Percentiles rank a stretch among this genome's conserved stretches.
These are phyloP conservation scores for Opisthocomus hoazin DNA, from an alignment of 2,113 vertebrate genomes.

Conservation along the genomic window DNA sequence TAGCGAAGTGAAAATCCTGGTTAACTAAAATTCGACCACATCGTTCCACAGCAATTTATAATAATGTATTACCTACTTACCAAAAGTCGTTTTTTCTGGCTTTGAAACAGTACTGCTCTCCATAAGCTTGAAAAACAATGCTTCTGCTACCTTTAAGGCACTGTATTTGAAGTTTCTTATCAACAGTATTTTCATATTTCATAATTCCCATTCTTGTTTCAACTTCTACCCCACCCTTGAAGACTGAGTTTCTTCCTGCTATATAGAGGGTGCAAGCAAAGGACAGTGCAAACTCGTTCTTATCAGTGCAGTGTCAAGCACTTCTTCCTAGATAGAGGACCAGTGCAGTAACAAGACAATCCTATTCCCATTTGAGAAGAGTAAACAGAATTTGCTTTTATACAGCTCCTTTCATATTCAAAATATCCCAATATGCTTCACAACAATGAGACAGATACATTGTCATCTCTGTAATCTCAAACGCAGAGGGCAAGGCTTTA, in stretches of 20 bases:
- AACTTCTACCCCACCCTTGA: not conserved
- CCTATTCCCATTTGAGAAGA: not conserved
- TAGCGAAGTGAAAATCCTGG: not conserved
- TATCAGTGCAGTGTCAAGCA: not conserved
- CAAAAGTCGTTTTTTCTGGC: not conserved
- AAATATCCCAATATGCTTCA: slow-evolving; percentile 15
- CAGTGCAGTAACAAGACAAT: not conserved
- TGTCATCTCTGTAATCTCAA: not conserved
- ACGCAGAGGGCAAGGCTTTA: not conserved
- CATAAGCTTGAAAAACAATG: not conserved
- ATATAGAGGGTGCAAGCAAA: not conserved
- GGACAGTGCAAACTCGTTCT: not conserved
- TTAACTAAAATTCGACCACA: not conserved
- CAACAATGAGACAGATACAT: slow-evolving; percentile 13
- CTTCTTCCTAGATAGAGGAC: not conserved
- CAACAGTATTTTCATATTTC: not conserved
- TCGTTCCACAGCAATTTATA: not conserved
- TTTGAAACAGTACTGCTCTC: not conserved
- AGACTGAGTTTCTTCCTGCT: not conserved
- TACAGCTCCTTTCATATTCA: slow-evolving; percentile 24
- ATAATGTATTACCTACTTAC: not conserved
- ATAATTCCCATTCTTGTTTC: not conserved
- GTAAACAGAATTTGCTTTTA: slow-evolving; percentile 9
- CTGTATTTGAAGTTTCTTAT: not conserved
- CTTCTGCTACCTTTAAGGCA: not conserved